Evolutionary conservation across 1,140 invertebrate genomes (phyloP), one percentile per base, ranked within the genome.

Genomic region (Macrotrachela quadricornifera): DNA sequence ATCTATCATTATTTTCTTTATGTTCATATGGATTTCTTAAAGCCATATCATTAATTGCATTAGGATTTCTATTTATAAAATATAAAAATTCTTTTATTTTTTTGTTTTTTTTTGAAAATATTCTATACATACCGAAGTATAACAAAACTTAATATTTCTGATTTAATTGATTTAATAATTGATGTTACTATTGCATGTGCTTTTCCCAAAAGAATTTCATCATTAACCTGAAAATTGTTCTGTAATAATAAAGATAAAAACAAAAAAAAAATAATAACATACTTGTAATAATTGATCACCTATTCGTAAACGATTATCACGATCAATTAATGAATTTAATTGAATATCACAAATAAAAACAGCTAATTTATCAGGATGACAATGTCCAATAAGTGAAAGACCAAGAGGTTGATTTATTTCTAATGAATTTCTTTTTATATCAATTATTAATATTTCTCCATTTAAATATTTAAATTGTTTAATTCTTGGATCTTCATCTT

Each of bases 231-330:
- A n/a, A n/a, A n/a, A n/a, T n/a, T n/a, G n/a, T n/a, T n/a, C n/a
- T n/a, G n/a, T n/a, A n/a, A 30, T 30, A 30, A 30, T 4, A 30
- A 30, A 30, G 8, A 4, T 4, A 2, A 30, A 30, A 30, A 30
- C 8, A 30, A 30, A 8, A 8, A 30, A 30, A 30, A 30, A 4
- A 30, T 30, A 4, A 30, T 30, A 30, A 30, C 21, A 4, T 4
- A 90, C 81, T 59, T 95, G 90, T 12, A 95, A 71, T 57, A 97
- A 81, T 69, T 96, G 88, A 66, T 99, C 92, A 0, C 90, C 91
- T 37, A 92, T 78, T 62, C 79, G 74, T 4, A 99, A 76, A 10
- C 79, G 73, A 6, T 81, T 79, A 37, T 80, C 77, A 56, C 78
- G 78, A 51, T 69, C 77, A 39, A 85, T 80, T 0, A 78, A 73